Evolutionary conservation across 2,113 vertebrate species (phyloP).

Genomic region (Corythornis vintsioides): DNA sequence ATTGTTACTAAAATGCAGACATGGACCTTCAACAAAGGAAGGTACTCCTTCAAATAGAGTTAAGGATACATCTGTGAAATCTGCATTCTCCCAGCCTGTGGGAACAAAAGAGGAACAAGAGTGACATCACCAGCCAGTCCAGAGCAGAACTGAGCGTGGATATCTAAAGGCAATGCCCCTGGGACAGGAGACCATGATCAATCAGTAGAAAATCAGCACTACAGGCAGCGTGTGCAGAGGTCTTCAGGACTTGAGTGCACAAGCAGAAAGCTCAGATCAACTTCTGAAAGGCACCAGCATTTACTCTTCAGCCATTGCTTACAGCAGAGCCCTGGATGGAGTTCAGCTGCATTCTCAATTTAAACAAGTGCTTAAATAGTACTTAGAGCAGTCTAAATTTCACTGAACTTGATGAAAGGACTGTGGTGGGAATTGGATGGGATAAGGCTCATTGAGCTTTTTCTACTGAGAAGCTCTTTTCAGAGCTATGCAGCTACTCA

Average conservation of each 20-base stretch:
- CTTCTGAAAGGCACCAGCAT: neutral
- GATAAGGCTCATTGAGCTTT: neutral
- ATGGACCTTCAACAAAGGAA: neutral
- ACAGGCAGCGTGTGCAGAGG: rapidly evolving
- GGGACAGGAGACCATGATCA: neutral
- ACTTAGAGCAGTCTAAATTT: neutral
- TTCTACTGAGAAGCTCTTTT: neutral
- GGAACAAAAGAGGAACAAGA: neutral
- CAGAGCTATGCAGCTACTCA: neutral
- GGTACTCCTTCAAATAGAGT: neutral
- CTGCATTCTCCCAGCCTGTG: neutral
- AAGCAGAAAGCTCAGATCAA: neutral
- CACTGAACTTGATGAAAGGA: neutral
- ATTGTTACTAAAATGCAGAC: neutral
- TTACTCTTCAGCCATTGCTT: neutral
- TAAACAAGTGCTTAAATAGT: neutral
- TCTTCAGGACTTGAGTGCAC: neutral
- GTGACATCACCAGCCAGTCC: rapidly evolving
- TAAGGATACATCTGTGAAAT: neutral
- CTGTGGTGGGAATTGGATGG: neutral
- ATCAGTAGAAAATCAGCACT: neutral
- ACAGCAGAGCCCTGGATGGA: neutral
- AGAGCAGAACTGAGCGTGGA: neutral
- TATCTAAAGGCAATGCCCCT: neutral
- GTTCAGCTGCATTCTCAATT: neutral